Evolutionary conservation across 2,113 vertebrate species (phyloP).

Genomic region (Machaerirhynchus nigripectus): DNA sequence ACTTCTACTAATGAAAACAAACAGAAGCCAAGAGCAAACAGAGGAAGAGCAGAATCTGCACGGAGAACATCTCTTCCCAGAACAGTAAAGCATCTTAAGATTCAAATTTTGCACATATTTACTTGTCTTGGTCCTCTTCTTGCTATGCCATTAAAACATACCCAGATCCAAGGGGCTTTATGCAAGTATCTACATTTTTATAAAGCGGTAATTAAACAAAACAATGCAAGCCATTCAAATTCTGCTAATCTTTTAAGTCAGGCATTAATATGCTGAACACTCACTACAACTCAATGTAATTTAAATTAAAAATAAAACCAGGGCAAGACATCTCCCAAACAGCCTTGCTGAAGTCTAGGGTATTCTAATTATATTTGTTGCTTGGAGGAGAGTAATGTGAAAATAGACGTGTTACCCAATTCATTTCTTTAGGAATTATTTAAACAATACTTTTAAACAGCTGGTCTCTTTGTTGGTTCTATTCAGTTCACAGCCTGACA

Average conservation of each 20-base stretch:
- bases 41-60: conserved; percentile 23
- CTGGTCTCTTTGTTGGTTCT: background rate
- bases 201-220: conserved; percentile 2
- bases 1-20: conserved; percentile 29
- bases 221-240: conserved; percentile 7
- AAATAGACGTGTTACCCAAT: background rate
- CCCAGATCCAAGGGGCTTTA: background rate
- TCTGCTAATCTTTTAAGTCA: conserved; percentile 19
- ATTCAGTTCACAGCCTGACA: background rate
- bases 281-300: background rate
- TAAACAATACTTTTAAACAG: background rate
- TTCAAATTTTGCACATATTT: background rate
- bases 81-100: background rate
- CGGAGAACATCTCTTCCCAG: background rate
- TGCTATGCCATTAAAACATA: background rate
- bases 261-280: conserved; percentile 17
- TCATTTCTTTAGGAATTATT: background rate
- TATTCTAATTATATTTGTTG: background rate
- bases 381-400: background rate
- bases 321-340: background rate
- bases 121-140: conserved; percentile 50
- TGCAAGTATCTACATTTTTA: conserved; percentile 27
- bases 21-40: conserved; percentile 12
- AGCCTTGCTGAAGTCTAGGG: background rate
- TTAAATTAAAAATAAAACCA: conserved; percentile 10